phyloP scores from a whole-genome alignment of 1,140 invertebrate species.

The Dinoponera quadriceps region DNA sequence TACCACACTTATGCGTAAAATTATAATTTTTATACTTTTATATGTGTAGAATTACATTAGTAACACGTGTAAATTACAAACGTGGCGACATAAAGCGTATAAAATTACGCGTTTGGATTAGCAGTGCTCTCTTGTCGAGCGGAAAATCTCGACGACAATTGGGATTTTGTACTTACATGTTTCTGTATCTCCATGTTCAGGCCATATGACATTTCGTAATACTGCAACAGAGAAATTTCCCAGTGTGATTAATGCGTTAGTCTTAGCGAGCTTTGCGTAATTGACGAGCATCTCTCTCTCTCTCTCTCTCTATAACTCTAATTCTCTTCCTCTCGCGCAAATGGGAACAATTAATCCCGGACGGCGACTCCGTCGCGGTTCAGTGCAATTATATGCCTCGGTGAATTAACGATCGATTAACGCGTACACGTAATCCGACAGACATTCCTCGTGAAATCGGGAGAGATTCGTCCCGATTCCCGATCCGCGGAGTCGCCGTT shows the following conservation, averaged over 20 bases:
- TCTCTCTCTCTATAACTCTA: too few relatives aligned
- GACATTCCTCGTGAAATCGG: too few relatives aligned
- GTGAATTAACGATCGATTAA: too few relatives aligned
- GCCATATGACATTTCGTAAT: slow-evolving; percentile 99
- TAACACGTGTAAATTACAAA: too few relatives aligned
- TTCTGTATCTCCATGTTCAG: slow-evolving; percentile 99
- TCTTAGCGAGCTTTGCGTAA: background rate
- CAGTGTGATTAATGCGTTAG: background rate
- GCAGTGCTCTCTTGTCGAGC: background rate
- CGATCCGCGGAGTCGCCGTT: too few relatives aligned
- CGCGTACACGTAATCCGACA: too few relatives aligned
- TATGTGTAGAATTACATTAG: too few relatives aligned
- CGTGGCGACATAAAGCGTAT: too few relatives aligned
- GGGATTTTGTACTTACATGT: slow-evolving; percentile 90
- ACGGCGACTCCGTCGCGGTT: background rate
- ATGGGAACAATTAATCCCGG: slow-evolving; percentile 4
- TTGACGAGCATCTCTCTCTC: background rate
- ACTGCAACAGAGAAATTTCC: slow-evolving; percentile 91
- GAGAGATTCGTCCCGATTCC: too few relatives aligned
- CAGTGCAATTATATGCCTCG: background rate
- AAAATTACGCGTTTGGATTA: too few relatives aligned
- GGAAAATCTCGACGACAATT: background rate
- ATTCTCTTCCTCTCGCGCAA: background rate
- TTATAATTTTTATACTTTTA: too few relatives aligned
- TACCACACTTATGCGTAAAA: too few relatives aligned